Evolutionary conservation across 2,797 vertebrate genomes (phyloP).

Genomic region (Dicrostonyx torquatus): DNA sequence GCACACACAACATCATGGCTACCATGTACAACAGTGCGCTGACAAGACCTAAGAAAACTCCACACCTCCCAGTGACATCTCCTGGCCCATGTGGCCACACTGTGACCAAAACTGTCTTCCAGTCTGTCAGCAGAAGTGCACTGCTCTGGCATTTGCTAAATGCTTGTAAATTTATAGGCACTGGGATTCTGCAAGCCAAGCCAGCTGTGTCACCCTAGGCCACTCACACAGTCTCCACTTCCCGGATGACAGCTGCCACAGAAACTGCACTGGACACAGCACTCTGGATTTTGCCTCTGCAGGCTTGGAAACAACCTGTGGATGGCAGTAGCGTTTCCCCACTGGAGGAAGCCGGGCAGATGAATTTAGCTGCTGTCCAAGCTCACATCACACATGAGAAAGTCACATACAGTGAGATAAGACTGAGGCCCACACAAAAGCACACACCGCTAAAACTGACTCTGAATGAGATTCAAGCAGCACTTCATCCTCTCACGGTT

Average conservation of each 20-base stretch:
- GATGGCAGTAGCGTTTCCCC: neutral
- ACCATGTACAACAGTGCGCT: neutral
- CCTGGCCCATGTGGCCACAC: neutral
- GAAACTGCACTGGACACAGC: fast-evolving
- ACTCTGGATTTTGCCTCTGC: too few relatives aligned
- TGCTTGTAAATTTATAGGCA: neutral
- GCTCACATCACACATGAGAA: fast-evolving
- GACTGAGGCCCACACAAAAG: conserved; percentile 18
- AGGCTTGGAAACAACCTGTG: neutral
- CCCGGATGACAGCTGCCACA: neutral
- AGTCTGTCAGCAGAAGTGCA: neutral
- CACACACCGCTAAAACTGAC: conserved; percentile 33
- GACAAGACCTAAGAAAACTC: neutral
- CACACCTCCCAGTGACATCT: neutral
- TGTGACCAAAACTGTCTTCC: neutral
- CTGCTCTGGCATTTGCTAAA: neutral
- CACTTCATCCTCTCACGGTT: conserved; percentile 1
- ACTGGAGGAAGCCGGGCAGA: fast-evolving
- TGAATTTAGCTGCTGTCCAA: fast-evolving
- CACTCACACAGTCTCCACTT: fast-evolving
- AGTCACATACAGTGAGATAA: fast-evolving
- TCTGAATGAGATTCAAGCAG: conserved; percentile 17
- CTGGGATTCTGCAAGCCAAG: fast-evolving
- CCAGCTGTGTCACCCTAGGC: too few relatives aligned
- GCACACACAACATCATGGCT: fast-evolving